Percentiles rank a stretch among this genome's conserved stretches.
These are phyloP conservation scores for Remorina albescens DNA, from an alignment of 2,797 vertebrate species.

Conservation along the genomic window DNA sequence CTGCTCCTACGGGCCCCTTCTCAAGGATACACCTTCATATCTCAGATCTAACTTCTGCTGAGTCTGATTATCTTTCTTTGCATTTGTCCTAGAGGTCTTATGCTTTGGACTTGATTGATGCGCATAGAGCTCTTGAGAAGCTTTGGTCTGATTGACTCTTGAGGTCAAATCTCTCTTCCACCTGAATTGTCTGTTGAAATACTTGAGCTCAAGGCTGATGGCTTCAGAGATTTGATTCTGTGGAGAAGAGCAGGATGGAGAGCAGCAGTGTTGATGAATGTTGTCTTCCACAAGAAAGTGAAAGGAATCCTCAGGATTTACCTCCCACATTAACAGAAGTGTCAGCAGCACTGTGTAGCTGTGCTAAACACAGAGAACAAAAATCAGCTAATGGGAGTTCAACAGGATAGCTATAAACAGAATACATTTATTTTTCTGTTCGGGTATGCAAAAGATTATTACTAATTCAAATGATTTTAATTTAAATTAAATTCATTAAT, in stretches of 20 bases:
- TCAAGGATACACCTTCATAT: constrained; percentile 26
- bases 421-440: background rate
- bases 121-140: background rate
- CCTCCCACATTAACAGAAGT: constrained; percentile 16
- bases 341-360: constrained; percentile 16
- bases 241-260: background rate
- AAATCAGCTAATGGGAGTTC: background rate
- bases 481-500: background rate
- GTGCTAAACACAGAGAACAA: background rate
- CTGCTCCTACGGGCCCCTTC: constrained; percentile 25
- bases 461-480: too few relatives aligned
- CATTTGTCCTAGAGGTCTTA: background rate
- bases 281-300: constrained; percentile 8
- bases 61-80: constrained; percentile 10
- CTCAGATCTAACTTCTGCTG: constrained; percentile 33
- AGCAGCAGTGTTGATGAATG: background rate
- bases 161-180: constrained; percentile 27
- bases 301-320: constrained; percentile 6
- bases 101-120: constrained; percentile 10
- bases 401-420: background rate
- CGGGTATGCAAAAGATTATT: too few relatives aligned
- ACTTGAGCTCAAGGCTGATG: background rate
- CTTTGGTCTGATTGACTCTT: constrained; percentile 39
- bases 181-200: background rate
- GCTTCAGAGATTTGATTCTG: background rate